Evolutionary conservation across 2,113 vertebrate genomes (phyloP), one percentile per base, ranked within the genome.

Genomic region (Upupa epops): DNA sequence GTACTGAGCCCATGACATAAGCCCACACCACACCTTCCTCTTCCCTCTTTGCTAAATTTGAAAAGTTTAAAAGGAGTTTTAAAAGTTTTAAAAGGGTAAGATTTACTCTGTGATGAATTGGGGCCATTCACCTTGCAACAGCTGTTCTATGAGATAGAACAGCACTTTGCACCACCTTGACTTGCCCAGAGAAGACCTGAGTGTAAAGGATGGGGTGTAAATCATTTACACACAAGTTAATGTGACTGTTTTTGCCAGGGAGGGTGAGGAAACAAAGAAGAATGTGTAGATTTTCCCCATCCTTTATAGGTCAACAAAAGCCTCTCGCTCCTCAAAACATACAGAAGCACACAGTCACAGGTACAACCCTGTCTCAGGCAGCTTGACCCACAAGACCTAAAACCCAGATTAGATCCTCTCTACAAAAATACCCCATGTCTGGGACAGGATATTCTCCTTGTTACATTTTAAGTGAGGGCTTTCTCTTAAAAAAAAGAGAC

Each of bases 131-230:
- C 31, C 2, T 0, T 20, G 36, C 34, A 55, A 7, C 1, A 2
- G 68, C 3, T 1, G 8, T 32, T 78, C 52, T 11, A 26, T 1
- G 1, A 9, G 20, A 40, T 45, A 34, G 40, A 63, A n/a, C 34
- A 52, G 17, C 36, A 13, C 10, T 16, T 25, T 0, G 0, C 1
- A 3, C 51, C 1, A 3, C 58, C 22, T 60, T 2, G 0, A 17
- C 36, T 73, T 25, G 11, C n/a, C 49, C 25, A 29, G 42, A 64
- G 48, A 51, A 90, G 37, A 42, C 1, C 3, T 1, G 4, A 54
- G 55, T 2, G 2, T 58, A 76, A 83, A 73, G 32, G 22, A 42
- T 13, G 2, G 36, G 49, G 2, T 81, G 25, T 32, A 71, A 86
- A 92, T 45, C 0, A 37, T 68, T 83, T 88, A 71, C n/a, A 31